Percentiles rank a stretch among this genome's conserved stretches.
phyloP scores from a whole-genome alignment of 1,140 invertebrate genomes.

The Trinorchestia longiramus region DNA sequence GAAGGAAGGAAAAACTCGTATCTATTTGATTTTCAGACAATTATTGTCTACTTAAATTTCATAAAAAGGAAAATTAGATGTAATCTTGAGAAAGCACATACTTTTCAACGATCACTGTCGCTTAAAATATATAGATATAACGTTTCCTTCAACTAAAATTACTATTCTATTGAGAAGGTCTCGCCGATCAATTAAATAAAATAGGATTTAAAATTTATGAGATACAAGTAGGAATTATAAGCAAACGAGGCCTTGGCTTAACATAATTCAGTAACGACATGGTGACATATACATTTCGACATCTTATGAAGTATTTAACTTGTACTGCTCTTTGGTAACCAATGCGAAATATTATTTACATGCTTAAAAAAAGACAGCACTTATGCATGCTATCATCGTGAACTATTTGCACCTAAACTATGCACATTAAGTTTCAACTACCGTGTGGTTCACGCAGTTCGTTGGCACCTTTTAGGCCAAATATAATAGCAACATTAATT shows the following conservation, averaged over 20 bases:
- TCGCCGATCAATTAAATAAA: background rate
- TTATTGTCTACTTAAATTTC: background rate
- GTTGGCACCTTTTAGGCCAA: background rate
- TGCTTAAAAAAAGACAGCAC: background rate
- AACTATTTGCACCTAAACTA: background rate
- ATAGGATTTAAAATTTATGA: background rate
- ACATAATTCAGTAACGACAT: background rate
- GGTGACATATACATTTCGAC: background rate
- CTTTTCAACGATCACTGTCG: background rate
- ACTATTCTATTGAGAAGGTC: background rate
- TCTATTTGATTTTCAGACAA: background rate
- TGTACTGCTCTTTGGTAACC: constrained; percentile 46
- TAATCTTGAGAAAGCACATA: background rate
- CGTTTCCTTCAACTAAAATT: background rate
- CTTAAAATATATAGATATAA: background rate
- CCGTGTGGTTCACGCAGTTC: background rate
- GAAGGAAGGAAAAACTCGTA: background rate
- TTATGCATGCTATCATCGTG: background rate
- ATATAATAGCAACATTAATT: background rate
- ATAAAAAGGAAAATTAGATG: background rate
- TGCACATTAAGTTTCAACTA: background rate
- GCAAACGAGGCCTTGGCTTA: background rate
- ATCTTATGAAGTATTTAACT: constrained; percentile 22
- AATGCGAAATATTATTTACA: constrained; percentile 11
- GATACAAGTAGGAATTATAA: background rate